Evolutionary conservation across 1,140 invertebrate genomes (phyloP).

Genomic region (Asbolus verrucosus): DNA sequence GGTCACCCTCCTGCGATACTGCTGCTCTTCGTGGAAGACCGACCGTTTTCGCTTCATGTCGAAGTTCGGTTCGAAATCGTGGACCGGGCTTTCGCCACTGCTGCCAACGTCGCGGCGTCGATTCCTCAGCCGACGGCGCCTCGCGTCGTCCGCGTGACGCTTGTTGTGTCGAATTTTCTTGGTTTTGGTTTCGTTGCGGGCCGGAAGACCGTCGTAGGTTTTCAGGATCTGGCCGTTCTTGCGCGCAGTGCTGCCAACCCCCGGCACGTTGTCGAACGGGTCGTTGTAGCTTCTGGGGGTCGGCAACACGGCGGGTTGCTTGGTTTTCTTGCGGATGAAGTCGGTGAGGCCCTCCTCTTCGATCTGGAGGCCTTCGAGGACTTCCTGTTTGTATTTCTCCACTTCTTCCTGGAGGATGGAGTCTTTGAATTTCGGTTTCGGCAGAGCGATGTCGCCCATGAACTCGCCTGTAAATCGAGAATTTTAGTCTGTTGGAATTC

Average conservation of each 20-base stretch:
- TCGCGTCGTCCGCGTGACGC: slow-evolving; percentile 7
- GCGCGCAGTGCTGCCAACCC: background rate
- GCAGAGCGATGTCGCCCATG: slow-evolving; percentile 84
- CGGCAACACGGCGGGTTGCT: slow-evolving; percentile 65
- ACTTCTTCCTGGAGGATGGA: slow-evolving; percentile 76
- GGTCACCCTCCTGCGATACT: slow-evolving; percentile 67
- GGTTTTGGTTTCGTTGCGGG: background rate
- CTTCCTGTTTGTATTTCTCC: slow-evolving; percentile 82
- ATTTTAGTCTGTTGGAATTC: too few relatives aligned
- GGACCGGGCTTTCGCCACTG: slow-evolving; percentile 66
- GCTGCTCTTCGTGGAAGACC: slow-evolving; percentile 45
- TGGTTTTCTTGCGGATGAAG: slow-evolving; percentile 74
- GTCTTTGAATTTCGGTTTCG: slow-evolving; percentile 68
- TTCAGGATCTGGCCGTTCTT: slow-evolving; percentile 58
- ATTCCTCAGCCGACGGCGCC: slow-evolving; percentile 57
- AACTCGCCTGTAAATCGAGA: slow-evolving; percentile 75
- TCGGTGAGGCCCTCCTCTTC: slow-evolving; percentile 84
- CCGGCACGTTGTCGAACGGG: slow-evolving; percentile 59
- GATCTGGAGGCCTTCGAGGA: slow-evolving; percentile 82
- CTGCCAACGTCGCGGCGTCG: background rate
- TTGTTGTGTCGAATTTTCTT: slow-evolving; percentile 12
- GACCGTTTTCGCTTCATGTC: slow-evolving; percentile 65
- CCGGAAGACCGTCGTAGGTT: too few relatives aligned
- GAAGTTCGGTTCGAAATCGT: slow-evolving; percentile 70
- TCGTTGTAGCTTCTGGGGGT: slow-evolving; percentile 68